These are phyloP conservation scores for Sphyrna mokarran DNA, from an alignment of 2,113 vertebrate genomes.

Conservation along the genomic window DNA sequence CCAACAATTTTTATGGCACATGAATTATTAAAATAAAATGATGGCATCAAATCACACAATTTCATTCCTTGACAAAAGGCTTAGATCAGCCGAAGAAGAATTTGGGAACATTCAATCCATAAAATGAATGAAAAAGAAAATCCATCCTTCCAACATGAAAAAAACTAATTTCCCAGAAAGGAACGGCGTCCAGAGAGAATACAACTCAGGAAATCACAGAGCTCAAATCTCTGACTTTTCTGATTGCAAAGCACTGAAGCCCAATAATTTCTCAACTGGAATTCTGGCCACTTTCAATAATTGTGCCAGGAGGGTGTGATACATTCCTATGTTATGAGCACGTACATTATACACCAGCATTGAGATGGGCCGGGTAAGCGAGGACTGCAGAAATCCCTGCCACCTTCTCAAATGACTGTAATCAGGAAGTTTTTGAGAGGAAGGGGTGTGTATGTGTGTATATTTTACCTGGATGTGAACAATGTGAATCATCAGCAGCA, in stretches of 20 bases:
- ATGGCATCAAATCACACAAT: neutral
- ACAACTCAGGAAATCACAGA: neutral
- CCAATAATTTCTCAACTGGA: neutral
- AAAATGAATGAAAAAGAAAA: too few species aligned
- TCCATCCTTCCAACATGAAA: neutral
- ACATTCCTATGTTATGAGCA: too few species aligned
- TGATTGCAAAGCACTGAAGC: neutral
- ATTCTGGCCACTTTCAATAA: neutral
- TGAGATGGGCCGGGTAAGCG: too few species aligned
- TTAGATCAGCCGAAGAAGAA: neutral
- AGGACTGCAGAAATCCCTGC: too few species aligned
- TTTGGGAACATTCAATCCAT: neutral
- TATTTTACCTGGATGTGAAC: too few species aligned
- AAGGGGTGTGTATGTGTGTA: too few species aligned
- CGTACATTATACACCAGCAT: too few species aligned
- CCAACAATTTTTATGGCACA: neutral
- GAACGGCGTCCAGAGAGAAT: neutral
- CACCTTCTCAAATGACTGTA: too few species aligned
- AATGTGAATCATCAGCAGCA: too few species aligned
- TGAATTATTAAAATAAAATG: constrained; percentile 28
- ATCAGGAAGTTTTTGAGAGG: too few species aligned
- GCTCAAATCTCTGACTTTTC: neutral
- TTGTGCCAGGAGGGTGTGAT: neutral
- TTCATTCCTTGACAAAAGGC: neutral
- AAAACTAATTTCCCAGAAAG: neutral